A percentile compares a stretch with the other conserved stretches of the same genome.
phyloP scores from a whole-genome alignment of 2,888 invertebrate species.

The Nineta flava region DNA sequence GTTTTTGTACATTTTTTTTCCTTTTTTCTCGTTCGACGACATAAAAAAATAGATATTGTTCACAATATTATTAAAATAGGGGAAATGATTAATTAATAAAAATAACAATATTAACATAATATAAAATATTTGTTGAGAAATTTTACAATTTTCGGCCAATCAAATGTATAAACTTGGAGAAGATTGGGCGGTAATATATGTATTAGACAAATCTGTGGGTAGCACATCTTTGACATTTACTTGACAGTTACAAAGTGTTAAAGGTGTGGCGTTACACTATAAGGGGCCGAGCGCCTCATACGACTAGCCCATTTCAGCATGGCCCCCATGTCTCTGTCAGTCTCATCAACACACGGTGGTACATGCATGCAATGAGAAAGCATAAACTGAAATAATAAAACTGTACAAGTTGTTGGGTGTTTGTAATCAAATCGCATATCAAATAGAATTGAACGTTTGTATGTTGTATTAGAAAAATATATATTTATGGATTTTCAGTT shows the following conservation, averaged over 20 bases:
- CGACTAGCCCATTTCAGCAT: slow-evolving; percentile 25
- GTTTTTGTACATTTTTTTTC: too few relatives aligned
- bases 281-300: slow-evolving; percentile 20
- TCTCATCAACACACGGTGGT: not conserved
- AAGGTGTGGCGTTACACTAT: slow-evolving; percentile 26
- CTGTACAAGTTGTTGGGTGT: too few relatives aligned
- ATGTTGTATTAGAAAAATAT: too few relatives aligned
- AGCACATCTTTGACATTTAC: slow-evolving; percentile 27
- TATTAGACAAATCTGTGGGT: slow-evolving; percentile 28
- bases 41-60: too few relatives aligned
- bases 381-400: too few relatives aligned
- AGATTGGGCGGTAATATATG: slow-evolving; percentile 26
- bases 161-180: slow-evolving; percentile 16
- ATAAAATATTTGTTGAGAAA: slow-evolving; percentile 13
- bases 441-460: too few relatives aligned
- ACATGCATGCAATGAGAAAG: not conserved
- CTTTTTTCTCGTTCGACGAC: too few relatives aligned
- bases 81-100: not conserved
- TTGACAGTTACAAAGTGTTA: slow-evolving; percentile 30
- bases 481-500: too few relatives aligned
- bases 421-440: too few relatives aligned
- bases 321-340: slow-evolving; percentile 20
- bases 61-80: not conserved
- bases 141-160: slow-evolving; percentile 22
- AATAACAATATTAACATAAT: slow-evolving; percentile 13